phyloP scores from a whole-genome alignment of 2,113 vertebrate genomes.

The Symphodus melops region DNA sequence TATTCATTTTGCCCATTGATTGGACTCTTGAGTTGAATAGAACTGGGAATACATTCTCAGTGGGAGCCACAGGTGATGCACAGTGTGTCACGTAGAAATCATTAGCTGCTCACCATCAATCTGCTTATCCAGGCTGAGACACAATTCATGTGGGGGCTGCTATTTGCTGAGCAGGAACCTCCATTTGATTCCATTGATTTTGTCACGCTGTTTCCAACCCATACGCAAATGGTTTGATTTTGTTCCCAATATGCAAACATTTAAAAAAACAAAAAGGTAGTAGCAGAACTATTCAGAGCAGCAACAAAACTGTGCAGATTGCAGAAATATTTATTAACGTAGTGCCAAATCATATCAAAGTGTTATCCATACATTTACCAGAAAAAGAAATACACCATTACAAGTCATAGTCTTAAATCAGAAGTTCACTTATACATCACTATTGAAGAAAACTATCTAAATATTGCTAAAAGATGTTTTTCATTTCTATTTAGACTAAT shows the following conservation, averaged over 20 bases:
- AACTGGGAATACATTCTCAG: constrained; percentile 25
- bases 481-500: no score
- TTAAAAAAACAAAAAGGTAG: background rate
- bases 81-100: constrained; percentile 52
- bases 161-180: constrained; percentile 46
- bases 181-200: constrained; percentile 50
- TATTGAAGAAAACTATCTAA: no score
- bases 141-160: constrained; percentile 41
- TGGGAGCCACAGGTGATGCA: constrained; percentile 61
- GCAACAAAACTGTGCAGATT: background rate
- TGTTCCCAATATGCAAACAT: background rate
- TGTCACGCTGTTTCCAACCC: constrained; percentile 9
- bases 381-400: no score
- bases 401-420: no score
- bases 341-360: no score
- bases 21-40: constrained; percentile 28
- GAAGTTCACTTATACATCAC: no score
- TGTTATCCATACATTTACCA: no score
- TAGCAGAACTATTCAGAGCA: background rate
- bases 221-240: constrained; percentile 23
- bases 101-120: constrained; percentile 58
- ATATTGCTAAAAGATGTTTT: no score
- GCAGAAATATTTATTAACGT: no score
- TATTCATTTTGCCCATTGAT: constrained; percentile 1
- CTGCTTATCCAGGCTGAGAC: constrained; percentile 42